Conservation (phyloP, 2,888 invertebrate genomes). For the Unio pictorum region DNA sequence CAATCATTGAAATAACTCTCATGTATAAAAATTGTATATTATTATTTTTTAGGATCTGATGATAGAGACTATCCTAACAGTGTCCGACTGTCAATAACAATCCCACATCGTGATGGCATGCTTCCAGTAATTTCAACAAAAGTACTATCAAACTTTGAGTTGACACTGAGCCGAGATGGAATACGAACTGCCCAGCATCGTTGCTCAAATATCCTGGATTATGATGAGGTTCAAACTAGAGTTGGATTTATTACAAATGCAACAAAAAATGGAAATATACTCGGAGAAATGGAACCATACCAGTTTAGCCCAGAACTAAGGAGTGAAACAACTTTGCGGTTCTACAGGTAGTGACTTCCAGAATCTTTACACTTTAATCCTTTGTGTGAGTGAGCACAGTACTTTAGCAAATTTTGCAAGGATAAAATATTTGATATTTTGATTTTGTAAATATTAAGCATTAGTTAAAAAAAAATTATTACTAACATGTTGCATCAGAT, state of each 20-base stretch:
- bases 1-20: neutral
- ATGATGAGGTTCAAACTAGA: slow-evolving; percentile 50
- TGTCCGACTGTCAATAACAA: slow-evolving; percentile 62
- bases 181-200: slow-evolving; percentile 65
- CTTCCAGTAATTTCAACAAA: slow-evolving; percentile 69
- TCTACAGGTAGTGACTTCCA: slow-evolving; percentile 60
- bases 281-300: slow-evolving; percentile 65
- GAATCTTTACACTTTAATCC: slow-evolving; percentile 17
- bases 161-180: slow-evolving; percentile 67
- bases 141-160: slow-evolving; percentile 68
- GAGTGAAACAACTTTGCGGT: slow-evolving; percentile 57
- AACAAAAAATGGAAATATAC: slow-evolving; percentile 51
- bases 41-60: slow-evolving; percentile 52
- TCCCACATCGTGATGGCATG: slow-evolving; percentile 71
- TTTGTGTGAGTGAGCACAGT: slow-evolving; percentile 12
- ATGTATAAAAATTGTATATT: too few relatives aligned
- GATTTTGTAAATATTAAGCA: too few relatives aligned
- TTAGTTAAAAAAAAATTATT: too few relatives aligned
- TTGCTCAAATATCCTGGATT: slow-evolving; percentile 70
- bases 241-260: slow-evolving; percentile 65
- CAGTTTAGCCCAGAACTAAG: slow-evolving; percentile 61
- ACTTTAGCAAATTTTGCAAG: too few relatives aligned
- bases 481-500: too few relatives aligned
- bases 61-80: slow-evolving; percentile 65
- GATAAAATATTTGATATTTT: too few relatives aligned